phyloP scores from a whole-genome alignment of 2,797 vertebrate species.

The Peromyscus attwateri region DNA sequence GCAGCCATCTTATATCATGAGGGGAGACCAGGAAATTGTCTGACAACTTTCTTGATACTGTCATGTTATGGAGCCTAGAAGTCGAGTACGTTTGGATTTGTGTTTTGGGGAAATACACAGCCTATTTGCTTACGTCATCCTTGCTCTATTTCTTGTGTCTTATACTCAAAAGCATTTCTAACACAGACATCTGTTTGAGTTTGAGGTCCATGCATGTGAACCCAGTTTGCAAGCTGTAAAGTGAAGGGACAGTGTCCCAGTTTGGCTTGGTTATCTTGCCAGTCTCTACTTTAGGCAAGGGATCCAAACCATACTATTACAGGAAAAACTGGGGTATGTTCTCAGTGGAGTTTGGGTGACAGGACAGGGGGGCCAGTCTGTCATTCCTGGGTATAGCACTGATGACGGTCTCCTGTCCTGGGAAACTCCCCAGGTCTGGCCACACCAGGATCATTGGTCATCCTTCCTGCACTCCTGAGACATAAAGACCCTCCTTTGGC shows the following conservation, averaged over 20 bases:
- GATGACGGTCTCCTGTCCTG: neutral
- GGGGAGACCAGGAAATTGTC: neutral
- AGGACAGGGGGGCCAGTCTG: neutral
- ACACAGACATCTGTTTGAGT: neutral
- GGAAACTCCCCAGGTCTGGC: neutral
- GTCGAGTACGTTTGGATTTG: neutral
- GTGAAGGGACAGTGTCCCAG: neutral
- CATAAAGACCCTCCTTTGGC: neutral
- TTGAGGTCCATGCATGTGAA: neutral
- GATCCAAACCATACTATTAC: neutral
- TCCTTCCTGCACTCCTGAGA: too few species aligned
- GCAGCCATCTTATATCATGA: neutral
- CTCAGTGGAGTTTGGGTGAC: neutral
- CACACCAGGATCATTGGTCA: neutral
- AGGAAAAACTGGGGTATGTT: neutral
- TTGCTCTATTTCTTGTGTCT: neutral
- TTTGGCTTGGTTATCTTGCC: neutral
- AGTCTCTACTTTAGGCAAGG: neutral
- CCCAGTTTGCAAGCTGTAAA: neutral
- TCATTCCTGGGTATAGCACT: neutral
- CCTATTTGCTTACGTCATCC: neutral
- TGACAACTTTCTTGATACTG: too few species aligned
- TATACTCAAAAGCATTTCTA: neutral
- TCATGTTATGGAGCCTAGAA: neutral
- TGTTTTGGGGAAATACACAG: neutral